A percentile compares a stretch with the other conserved stretches of the same genome.
These are phyloP conservation scores for Drosophila orena DNA, from an alignment of 1,140 invertebrate genomes.

Conservation along the genomic window DNA sequence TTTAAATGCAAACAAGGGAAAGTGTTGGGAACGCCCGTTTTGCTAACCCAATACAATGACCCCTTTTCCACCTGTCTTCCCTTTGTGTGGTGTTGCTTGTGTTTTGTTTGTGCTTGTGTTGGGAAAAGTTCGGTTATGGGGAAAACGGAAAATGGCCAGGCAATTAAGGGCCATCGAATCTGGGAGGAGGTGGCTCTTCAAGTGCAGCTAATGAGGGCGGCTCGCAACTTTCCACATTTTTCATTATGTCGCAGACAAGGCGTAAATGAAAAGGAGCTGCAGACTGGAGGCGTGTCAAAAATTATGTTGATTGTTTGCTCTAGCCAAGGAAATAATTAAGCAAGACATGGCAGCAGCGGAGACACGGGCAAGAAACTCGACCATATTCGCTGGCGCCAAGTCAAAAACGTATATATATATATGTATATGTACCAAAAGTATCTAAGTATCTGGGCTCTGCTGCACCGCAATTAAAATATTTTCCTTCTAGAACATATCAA, in stretches of 20 bases:
- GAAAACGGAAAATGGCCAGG: not conserved
- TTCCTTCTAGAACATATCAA: not conserved
- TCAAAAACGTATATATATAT: conserved; percentile 58
- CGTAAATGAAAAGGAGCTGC: conserved; percentile 17
- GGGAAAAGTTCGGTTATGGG: not conserved
- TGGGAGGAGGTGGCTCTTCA: not conserved
- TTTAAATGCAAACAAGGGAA: conserved; percentile 57
- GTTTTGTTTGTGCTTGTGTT: conserved; percentile 9
- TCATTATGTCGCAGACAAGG: conserved; percentile 48
- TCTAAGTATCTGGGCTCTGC: not conserved
- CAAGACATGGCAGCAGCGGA: conserved; percentile 49
- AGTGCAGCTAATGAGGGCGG: conserved; percentile 38
- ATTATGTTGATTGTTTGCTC: conserved; percentile 79
- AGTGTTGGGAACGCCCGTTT: conserved; percentile 56
- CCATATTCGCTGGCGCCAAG: conserved; percentile 50
- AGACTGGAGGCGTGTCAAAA: conserved; percentile 58
- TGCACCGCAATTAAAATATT: not conserved
- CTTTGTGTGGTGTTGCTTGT: not conserved
- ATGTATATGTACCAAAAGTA: not conserved
- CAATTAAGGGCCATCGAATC: conserved; percentile 5
- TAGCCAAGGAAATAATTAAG: conserved; percentile 80
- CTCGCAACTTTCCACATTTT: conserved; percentile 41
- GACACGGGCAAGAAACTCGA: conserved; percentile 29
- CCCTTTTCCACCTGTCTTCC: conserved; percentile 12
- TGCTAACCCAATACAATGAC: conserved; percentile 4